A percentile compares a stretch with the other conserved stretches of the same genome.
These are phyloP conservation scores for Mixornis gularis DNA, from an alignment of 2,113 vertebrate genomes.

Conservation along the genomic window DNA sequence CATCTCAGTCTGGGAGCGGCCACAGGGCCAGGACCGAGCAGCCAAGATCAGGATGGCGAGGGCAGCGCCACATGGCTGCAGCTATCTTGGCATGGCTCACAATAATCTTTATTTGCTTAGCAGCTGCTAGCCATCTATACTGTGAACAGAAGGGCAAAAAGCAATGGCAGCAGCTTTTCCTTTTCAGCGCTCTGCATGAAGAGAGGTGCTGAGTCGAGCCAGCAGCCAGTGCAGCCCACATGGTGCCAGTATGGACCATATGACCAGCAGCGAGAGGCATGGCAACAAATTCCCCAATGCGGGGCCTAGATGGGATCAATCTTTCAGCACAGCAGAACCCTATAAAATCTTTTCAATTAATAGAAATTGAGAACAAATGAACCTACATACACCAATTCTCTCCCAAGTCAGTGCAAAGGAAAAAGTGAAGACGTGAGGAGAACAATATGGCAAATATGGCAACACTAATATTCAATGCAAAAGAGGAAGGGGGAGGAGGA, in stretches of 20 bases:
- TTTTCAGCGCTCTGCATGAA: neutral
- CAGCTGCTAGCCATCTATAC: neutral
- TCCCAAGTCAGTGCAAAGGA: neutral
- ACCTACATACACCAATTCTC: no score
- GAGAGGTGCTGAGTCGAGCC: neutral
- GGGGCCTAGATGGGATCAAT: neutral
- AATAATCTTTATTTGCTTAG: neutral
- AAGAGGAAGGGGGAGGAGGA: neutral
- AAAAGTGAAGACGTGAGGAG: neutral
- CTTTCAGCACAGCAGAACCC: neutral
- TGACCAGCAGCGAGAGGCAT: neutral
- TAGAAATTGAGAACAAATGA: neutral
- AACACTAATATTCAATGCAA: neutral
- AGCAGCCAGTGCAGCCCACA: fast-evolving
- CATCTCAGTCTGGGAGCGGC: fast-evolving
- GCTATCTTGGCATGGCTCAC: neutral
- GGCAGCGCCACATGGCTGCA: fast-evolving
- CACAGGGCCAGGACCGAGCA: fast-evolving
- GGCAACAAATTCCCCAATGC: neutral
- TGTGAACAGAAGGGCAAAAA: neutral
- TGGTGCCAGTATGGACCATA: no score
- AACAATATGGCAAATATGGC: neutral
- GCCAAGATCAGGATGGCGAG: fast-evolving
- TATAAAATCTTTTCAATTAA: neutral
- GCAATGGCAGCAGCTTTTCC: neutral